Evolutionary conservation across 2,888 invertebrate species (phyloP), one percentile per base, ranked within the genome.

Genomic region (Apamea epomidion): DNA sequence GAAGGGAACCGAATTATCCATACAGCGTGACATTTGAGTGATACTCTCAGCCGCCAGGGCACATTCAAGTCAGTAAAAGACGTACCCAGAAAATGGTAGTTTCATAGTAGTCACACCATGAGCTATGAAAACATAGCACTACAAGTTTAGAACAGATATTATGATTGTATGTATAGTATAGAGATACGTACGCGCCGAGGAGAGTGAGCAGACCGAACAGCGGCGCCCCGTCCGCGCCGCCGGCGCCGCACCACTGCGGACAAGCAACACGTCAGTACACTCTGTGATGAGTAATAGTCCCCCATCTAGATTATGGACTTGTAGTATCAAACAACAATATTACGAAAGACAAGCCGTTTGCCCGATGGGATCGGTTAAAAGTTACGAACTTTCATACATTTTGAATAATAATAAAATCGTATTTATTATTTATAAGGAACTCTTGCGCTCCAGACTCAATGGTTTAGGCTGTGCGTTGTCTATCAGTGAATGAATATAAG

Each of bases 141-240:
- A 37, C 14, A 51, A 51, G 51, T n/a, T n/a, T 21, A n/a, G 51
- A 45, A 16, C 37, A n/a, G n/a, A 7, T 51, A 21, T n/a, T 51
- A 21, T n/a, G 8, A 5, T 42, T 37, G 25, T 12, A 18, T 58
- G 65, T 32, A 12, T 3, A 18, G 18, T 18, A 5, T 5, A n/a
- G 10, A 37, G 45, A 58, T 48, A 79, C 71, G 45, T 58, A 85
- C 83, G 78, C 29, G 58, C 29, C 32, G 70, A 86, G 69, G 16
- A 87, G 68, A 14, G n/a, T 69, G 45, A 87, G 75, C 29, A 86
- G 77, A 10, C 79, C 77, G 62, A 86, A 29, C 25, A 81, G 45
- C 48, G 80, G 80, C 51, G 79, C 70, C 2, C 69, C 51, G 12
- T 78, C 68, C 21, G 21, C 79, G 4, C 64, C 32, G n/a, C 62